Conservation (phyloP, 2,797 vertebrate species). For the Cossypha dichroa region DNA sequence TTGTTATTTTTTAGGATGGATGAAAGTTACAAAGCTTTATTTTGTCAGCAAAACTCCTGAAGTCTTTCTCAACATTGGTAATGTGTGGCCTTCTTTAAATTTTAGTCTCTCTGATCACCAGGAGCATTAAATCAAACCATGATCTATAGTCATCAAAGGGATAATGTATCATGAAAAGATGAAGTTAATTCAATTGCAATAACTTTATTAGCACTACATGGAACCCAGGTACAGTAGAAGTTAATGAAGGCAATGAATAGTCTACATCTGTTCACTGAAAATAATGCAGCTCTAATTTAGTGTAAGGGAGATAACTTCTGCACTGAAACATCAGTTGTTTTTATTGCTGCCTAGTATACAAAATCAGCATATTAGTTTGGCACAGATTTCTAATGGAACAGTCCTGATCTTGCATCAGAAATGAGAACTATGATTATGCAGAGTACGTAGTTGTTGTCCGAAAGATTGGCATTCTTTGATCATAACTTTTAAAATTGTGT, state of each 20-base stretch:
- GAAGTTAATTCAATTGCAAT: constrained; percentile 6
- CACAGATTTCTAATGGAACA: not conserved
- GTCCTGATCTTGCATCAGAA: not conserved
- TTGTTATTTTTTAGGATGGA: not conserved
- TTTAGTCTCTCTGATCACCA: not conserved
- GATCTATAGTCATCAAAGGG: not conserved
- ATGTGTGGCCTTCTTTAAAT: not conserved
- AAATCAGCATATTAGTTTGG: not conserved
- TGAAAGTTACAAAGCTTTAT: not conserved
- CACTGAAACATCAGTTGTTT: constrained; percentile 2
- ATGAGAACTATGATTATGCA: not conserved
- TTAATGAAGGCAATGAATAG: not conserved
- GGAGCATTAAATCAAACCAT: not conserved
- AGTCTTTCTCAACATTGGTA: not conserved
- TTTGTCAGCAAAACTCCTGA: not conserved
- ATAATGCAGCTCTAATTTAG: not conserved
- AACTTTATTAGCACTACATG: not conserved
- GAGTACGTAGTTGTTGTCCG: not conserved
- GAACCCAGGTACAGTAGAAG: not conserved
- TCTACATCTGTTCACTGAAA: not conserved
- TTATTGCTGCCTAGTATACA: not conserved
- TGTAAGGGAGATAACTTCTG: not conserved
- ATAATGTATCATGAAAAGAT: not conserved
- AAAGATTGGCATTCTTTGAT: not conserved
- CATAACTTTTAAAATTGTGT: not conserved